These are phyloP conservation scores for Galerucella nymphaeae DNA, from an alignment of 2,888 invertebrate species.

Conservation along the genomic window DNA sequence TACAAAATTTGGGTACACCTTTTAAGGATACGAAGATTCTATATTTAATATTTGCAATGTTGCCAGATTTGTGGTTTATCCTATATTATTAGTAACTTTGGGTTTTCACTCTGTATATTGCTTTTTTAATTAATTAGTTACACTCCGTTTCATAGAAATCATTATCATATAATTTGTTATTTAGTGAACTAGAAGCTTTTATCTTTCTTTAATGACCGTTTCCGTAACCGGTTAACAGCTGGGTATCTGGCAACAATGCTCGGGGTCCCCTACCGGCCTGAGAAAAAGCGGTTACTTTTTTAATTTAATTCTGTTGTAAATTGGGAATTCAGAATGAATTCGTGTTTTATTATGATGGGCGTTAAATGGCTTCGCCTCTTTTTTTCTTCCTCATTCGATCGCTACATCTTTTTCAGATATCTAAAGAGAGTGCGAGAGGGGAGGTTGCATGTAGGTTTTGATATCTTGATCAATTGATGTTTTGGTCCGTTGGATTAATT, in stretches of 20 bases:
- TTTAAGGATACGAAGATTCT: no score
- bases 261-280: constrained; percentile 36
- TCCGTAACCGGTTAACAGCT: background rate
- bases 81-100: no score
- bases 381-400: constrained; percentile 19
- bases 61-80: no score
- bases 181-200: background rate
- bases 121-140: no score
- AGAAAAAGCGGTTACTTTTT: constrained; percentile 42
- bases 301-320: constrained; percentile 42
- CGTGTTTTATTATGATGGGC: constrained; percentile 40
- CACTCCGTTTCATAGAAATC: no score
- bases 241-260: background rate
- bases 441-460: constrained; percentile 22
- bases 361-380: constrained; percentile 37
- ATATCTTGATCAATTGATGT: constrained; percentile 33
- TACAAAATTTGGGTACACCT: no score
- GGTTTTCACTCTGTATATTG: no score
- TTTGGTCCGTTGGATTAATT: constrained; percentile 16
- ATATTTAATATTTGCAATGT: no score
- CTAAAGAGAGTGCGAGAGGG: constrained; percentile 10
- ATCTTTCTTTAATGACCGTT: background rate
- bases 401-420: constrained; percentile 23
- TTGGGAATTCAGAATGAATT: constrained; percentile 42
- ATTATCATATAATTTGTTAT: background rate